Evolutionary conservation across 2,113 vertebrate genomes (phyloP), one percentile per base, ranked within the genome.

Genomic region (Procavia capensis): DNA sequence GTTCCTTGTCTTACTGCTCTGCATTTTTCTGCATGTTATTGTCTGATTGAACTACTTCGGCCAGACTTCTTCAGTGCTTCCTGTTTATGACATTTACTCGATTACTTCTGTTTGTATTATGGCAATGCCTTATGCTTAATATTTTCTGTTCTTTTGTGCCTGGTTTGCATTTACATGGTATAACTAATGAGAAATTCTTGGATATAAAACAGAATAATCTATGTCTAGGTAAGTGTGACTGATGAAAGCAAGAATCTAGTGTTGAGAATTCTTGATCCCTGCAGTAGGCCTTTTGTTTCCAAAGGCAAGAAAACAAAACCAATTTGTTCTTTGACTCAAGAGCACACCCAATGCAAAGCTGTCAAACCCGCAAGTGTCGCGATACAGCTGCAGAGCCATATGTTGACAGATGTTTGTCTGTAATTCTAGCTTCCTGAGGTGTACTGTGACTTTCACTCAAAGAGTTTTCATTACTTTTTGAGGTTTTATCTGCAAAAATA

Each of bases 381-480:
- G 1, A 27, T 86, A 64, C 90, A 80, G 94, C 95, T 97, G 87
- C 36, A 61, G 5, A 20, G 36, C 85, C 94, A 43, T 85, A 92
- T 91, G 94, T 84, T 97, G 96, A 78, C 95, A 98, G 97, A 97
- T 94, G 89, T 94, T 45, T 91, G n/a, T 76, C 61, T 88, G 3
- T 43, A 25, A 86, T 91, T 85, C 78, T 59, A 82, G 57, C 36
- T 57, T 93, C 92, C 54, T 80, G 75, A 84, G 94, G 47, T 87
- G 45, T 85, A 64, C 13, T 57, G 11, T 95, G 85, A 88, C 93
- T 96, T 96, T 91, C 5, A 34, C 79, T 82, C 43, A 9, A 78
- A 90, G 11, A 47, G 31, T 79, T 64, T 91, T n/a, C 82, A 93
- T 88, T 89, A n/a, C 57, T 95, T 96, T 85, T 66, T 88, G 45